Evolutionary conservation across 2,888 invertebrate genomes (phyloP), one percentile per base, ranked within the genome.

Genomic region (Tetropium fuscum): DNA sequence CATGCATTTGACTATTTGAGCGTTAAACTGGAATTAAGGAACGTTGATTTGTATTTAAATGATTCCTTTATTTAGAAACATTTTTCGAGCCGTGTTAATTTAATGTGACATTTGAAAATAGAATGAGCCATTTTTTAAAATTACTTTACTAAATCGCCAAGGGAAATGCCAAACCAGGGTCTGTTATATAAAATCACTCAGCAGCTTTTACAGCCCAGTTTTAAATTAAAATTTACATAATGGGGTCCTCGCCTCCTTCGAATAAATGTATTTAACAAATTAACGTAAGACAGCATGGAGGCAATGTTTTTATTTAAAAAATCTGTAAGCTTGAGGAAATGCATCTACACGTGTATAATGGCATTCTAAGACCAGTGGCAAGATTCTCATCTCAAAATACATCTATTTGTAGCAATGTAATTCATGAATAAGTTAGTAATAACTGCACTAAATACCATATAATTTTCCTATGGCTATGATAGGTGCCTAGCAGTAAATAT

Each of bases 201-300:
- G 54, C 58, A 68, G 62, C 63, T 66, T 68, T 70, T 70, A 70
- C 66, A 66, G 59, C 64, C 57, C 66, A 62, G 68, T 64, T 70
- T 65, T 70, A 55, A 69, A 71, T 68, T 70, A 69, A 63, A 72
- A 72, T 72, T 70, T 72, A 66, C 70, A 68, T 69, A 70, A 70
- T 66, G 56, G 55, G 41, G 49, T 49, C 54, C 36, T 20, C 30
- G 38, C 15, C 36, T 53, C 56, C 57, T 45, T 58, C 58, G 59
- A 45, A 57, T 63, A 66, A 60, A 58, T 60, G 65, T 64, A 55
- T 64, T 66, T 63, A 53, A 60, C 56, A 59, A 55, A 55, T 58
- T 55, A 56, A 55, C 60, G 51, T 45, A 27, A 30, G 30, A 18
- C 8, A 45, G 6, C 40, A 40, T n/a, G n/a, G 15, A 13, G 15